Conservation (phyloP, 1,140 invertebrate species). For the Rhyzopertha dominica region DNA sequence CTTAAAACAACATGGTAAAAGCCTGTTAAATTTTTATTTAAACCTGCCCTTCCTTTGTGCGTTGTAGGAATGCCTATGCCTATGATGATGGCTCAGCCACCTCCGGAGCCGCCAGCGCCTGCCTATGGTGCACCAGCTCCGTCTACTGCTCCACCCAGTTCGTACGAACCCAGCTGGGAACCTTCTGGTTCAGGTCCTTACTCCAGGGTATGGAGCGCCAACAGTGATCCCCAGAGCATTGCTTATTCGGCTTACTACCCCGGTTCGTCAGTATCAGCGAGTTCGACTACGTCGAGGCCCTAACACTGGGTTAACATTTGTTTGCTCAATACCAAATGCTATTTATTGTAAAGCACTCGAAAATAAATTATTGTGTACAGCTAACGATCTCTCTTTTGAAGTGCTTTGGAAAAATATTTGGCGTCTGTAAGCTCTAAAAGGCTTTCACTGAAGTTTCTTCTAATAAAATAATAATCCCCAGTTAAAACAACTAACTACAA, state of each 20-base stretch:
- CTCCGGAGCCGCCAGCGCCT: constrained; percentile 49
- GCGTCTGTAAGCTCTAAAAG: no score
- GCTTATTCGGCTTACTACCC: constrained; percentile 76
- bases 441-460: no score
- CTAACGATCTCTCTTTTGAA: no score
- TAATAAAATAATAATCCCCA: no score
- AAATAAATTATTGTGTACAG: no score
- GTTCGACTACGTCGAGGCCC: no score
- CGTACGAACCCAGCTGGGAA: constrained; percentile 66
- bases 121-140: constrained; percentile 58
- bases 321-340: no score
- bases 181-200: constrained; percentile 64
- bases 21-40: constrained; percentile 7
- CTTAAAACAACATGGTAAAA: no score
- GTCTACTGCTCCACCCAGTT: constrained; percentile 57
- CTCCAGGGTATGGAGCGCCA: constrained; percentile 63
- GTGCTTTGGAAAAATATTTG: no score
- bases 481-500: no score
- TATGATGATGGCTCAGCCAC: constrained; percentile 49
- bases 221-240: constrained; percentile 56
- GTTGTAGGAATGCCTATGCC: constrained; percentile 67
- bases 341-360: no score
- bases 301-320: no score
- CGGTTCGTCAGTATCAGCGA: constrained; percentile 41
- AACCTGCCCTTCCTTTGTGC: constrained; percentile 9